phyloP scores from a whole-genome alignment of 2,888 invertebrate genomes.

The Caenorhabditis doughertyi region DNA sequence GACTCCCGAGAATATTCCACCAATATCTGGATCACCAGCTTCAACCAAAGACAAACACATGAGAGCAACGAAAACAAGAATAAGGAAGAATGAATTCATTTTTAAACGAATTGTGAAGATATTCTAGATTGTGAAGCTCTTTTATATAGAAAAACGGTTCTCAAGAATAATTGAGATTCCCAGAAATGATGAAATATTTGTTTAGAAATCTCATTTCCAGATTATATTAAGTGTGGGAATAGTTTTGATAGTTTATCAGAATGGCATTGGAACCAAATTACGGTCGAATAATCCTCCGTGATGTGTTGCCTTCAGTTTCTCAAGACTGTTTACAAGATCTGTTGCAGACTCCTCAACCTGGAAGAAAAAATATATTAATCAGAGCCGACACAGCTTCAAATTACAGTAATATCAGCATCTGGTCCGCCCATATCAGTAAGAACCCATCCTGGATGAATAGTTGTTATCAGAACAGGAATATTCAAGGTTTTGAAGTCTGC shows the following conservation, averaged over 20 bases:
- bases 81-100: slow-evolving; percentile 17
- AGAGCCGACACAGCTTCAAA: too few relatives aligned
- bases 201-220: not conserved
- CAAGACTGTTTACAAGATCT: slow-evolving; percentile 20
- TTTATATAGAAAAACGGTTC: not conserved
- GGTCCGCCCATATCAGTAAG: slow-evolving; percentile 60
- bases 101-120: slow-evolving; percentile 12
- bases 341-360: slow-evolving; percentile 27
- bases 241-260: slow-evolving; percentile 28
- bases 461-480: slow-evolving; percentile 49
- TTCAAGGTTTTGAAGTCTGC: slow-evolving; percentile 51
- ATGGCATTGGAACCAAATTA: slow-evolving; percentile 37
- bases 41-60: slow-evolving; percentile 17
- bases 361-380: too few relatives aligned
- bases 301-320: slow-evolving; percentile 1
- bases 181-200: not conserved
- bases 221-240: not conserved
- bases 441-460: slow-evolving; percentile 65
- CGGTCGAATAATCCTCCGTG: slow-evolving; percentile 43
- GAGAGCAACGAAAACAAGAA: slow-evolving; percentile 28
- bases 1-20: slow-evolving; percentile 28
- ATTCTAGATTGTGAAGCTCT: not conserved
- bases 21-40: slow-evolving; percentile 15
- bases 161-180: not conserved
- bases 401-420: slow-evolving; percentile 52